Evolutionary conservation across 2,888 invertebrate species (phyloP).

Genomic region (Cheilosia grossa): DNA sequence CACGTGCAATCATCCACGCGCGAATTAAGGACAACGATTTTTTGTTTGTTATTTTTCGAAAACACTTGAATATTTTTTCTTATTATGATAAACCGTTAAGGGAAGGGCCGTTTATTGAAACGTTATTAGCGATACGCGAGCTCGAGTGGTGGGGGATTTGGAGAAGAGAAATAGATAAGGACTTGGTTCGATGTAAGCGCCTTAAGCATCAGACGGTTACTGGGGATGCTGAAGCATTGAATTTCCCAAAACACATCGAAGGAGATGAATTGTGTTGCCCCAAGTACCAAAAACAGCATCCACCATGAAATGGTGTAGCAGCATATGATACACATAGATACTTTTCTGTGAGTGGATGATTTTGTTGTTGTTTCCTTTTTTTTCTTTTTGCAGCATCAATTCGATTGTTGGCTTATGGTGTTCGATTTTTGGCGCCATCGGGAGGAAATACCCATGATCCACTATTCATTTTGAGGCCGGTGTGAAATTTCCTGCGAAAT

Average conservation of each 20-base stretch:
- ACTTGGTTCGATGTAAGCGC: conserved; percentile 68
- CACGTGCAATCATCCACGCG: conserved; percentile 52
- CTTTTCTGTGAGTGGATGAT: conserved; percentile 9
- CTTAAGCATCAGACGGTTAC: conserved; percentile 73
- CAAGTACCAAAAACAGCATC: conserved; percentile 58
- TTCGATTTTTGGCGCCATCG: conserved; percentile 70
- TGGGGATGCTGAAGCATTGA: conserved; percentile 70
- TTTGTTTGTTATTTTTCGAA: conserved; percentile 1
- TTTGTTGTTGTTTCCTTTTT: neutral
- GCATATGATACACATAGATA: conserved; percentile 43
- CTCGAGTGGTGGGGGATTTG: neutral
- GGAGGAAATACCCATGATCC: conserved; percentile 48
- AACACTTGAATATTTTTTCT: conserved; percentile 8
- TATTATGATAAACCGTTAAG: conserved; percentile 24
- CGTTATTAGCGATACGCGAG: conserved; percentile 2
- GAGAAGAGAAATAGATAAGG: conserved; percentile 19
- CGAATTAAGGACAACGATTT: conserved; percentile 48
- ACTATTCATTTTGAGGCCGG: conserved; percentile 53
- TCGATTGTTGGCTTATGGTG: conserved; percentile 52
- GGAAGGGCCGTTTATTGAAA: neutral
- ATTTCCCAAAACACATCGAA: conserved; percentile 74
- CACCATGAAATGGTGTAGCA: conserved; percentile 30
- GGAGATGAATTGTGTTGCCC: conserved; percentile 57
- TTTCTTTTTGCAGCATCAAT: conserved; percentile 15
- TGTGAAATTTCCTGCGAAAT: neutral